Conservation (phyloP, 2,888 invertebrate species). For the Actias luna region DNA sequence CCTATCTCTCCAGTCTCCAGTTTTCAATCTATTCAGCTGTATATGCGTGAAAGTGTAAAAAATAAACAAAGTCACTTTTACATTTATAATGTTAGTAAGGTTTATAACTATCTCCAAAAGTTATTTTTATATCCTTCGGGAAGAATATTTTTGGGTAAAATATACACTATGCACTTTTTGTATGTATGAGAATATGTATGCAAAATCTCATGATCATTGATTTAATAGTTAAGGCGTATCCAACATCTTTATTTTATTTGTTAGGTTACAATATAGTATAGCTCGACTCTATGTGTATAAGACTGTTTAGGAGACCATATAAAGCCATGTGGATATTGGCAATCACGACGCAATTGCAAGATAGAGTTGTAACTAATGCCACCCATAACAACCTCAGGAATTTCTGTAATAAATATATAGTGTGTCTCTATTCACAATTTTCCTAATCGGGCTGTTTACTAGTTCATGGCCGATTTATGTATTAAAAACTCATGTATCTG, state of each 20-base stretch:
- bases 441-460: background rate
- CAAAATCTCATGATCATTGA: too few relatives aligned
- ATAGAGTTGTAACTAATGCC: conserved; percentile 24
- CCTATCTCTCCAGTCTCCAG: too few relatives aligned
- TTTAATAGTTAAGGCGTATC: too few relatives aligned
- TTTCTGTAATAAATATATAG: background rate
- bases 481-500: background rate
- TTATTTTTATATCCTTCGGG: too few relatives aligned
- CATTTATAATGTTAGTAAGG: too few relatives aligned
- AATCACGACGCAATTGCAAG: conserved; percentile 33
- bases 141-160: too few relatives aligned
- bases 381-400: conserved; percentile 26
- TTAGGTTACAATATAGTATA: too few relatives aligned
- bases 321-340: conserved; percentile 30
- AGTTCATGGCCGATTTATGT: too few relatives aligned
- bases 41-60: background rate
- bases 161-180: too few relatives aligned
- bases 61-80: background rate
- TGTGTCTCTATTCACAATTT: background rate
- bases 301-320: conserved; percentile 9
- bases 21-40: background rate
- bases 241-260: too few relatives aligned
- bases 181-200: too few relatives aligned
- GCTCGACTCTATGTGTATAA: background rate
- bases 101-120: too few relatives aligned